These are phyloP conservation scores for Dichetophora obliterata DNA, from an alignment of 2,888 invertebrate genomes.

Conservation along the genomic window DNA sequence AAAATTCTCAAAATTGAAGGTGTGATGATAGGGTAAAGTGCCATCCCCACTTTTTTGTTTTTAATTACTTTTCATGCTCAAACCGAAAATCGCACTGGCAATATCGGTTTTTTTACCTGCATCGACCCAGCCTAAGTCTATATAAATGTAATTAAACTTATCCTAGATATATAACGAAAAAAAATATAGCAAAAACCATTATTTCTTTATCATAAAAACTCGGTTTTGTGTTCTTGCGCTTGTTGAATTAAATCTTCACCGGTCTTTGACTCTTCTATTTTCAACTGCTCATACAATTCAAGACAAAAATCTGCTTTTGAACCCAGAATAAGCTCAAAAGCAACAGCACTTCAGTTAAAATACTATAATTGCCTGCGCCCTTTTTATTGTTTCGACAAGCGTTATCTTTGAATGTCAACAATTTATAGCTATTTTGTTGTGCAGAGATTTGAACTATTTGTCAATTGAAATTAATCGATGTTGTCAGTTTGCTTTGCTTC, in stretches of 20 bases:
- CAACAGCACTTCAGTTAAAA: not conserved
- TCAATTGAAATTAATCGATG: constrained; percentile 35
- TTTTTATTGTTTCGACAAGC: not conserved
- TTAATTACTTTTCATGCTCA: no score
- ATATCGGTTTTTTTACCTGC: no score
- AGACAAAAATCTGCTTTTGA: not conserved
- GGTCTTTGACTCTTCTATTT: not conserved
- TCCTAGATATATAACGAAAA: no score
- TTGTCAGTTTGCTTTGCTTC: not conserved
- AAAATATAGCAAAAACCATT: not conserved
- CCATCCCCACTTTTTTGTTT: no score
- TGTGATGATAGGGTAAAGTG: no score
- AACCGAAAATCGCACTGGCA: no score
- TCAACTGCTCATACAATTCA: not conserved
- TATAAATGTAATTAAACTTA: no score
- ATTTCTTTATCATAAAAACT: not conserved
- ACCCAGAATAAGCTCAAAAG: not conserved
- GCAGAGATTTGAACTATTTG: constrained; percentile 51
- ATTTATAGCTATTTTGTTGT: constrained; percentile 48
- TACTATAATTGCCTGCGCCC: not conserved
- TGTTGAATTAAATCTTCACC: no score
- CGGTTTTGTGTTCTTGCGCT: no score
- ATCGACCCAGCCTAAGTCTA: no score
- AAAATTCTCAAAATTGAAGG: no score
- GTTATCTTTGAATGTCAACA: constrained; percentile 2